Percentiles rank a stretch among this genome's conserved stretches.
Conservation (phyloP, 2,888 invertebrate genomes). For the Electrophaes corylata region DNA sequence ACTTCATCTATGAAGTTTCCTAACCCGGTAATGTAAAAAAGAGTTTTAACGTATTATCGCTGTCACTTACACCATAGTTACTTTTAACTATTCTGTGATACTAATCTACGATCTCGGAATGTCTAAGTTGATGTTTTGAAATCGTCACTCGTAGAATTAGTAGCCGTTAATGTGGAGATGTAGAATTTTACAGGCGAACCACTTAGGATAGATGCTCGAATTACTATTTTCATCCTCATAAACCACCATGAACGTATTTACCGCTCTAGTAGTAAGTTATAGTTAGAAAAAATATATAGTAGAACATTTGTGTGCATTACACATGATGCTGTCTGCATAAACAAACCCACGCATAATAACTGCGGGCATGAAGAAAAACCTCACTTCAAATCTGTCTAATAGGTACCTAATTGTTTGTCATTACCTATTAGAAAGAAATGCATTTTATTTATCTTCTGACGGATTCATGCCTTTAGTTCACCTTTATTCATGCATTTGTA, state of each 20-base stretch:
- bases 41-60: conserved; percentile 61
- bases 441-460: too few relatives aligned
- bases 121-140: conserved; percentile 68
- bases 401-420: too few relatives aligned
- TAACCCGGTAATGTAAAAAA: conserved; percentile 60
- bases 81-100: conserved; percentile 36
- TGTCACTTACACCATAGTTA: conserved; percentile 51
- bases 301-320: too few relatives aligned
- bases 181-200: conserved; percentile 62
- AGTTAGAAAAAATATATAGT: too few relatives aligned
- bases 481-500: too few relatives aligned
- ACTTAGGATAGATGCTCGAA: conserved; percentile 67
- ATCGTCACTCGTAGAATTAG: conserved; percentile 73
- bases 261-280: background rate
- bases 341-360: too few relatives aligned
- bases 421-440: too few relatives aligned
- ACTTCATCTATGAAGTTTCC: conserved; percentile 59
- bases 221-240: conserved; percentile 53
- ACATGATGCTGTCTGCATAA: too few relatives aligned
- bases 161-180: conserved; percentile 65
- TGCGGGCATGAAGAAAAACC: too few relatives aligned
- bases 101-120: conserved; percentile 73
- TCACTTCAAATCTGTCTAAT: too few relatives aligned
- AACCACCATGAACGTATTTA: conserved; percentile 2
- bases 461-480: too few relatives aligned